phyloP scores from a whole-genome alignment of 2,888 invertebrate genomes.

The Pristionchus japonicus region DNA sequence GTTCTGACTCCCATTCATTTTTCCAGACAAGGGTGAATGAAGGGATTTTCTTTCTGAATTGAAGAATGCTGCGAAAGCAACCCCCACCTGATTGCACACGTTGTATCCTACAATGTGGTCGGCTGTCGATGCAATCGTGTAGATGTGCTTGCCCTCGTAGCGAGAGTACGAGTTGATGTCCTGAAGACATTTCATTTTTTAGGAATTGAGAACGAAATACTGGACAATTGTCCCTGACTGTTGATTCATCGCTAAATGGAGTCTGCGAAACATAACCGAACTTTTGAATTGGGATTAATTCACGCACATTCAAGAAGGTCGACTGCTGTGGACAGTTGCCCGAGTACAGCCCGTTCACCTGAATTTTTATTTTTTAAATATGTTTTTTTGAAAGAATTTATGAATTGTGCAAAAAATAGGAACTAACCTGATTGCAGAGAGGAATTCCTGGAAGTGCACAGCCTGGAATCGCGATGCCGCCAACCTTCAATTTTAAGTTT shows the following conservation, averaged over 20 bases:
- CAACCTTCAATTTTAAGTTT: slow-evolving; percentile 51
- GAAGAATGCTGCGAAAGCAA: no score
- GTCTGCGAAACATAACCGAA: background rate
- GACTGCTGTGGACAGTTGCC: slow-evolving; percentile 71
- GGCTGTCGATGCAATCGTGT: slow-evolving; percentile 65
- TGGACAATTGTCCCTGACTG: background rate
- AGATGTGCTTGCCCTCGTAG: slow-evolving; percentile 72
- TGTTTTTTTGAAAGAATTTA: slow-evolving; percentile 35
- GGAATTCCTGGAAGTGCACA: slow-evolving; percentile 68
- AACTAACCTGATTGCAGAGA: slow-evolving; percentile 56
- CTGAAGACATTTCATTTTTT: slow-evolving; percentile 54
- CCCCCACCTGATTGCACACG: slow-evolving; percentile 65
- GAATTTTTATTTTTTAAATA: slow-evolving; percentile 52
- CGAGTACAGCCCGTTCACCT: slow-evolving; percentile 69
- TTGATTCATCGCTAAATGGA: background rate
- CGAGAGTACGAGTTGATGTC: slow-evolving; percentile 69
- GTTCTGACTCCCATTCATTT: no score
- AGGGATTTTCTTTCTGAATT: no score
- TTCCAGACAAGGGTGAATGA: no score
- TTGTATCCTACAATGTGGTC: slow-evolving; percentile 70
- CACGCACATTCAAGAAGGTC: slow-evolving; percentile 65
- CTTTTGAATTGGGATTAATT: background rate
- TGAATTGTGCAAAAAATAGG: background rate
- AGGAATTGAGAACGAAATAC: background rate
- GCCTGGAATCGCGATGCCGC: slow-evolving; percentile 68